Percentiles rank a stretch among this genome's conserved stretches.
These are phyloP conservation scores for Ormyrus thymus DNA, from an alignment of 2,888 invertebrate species.

Conservation along the genomic window DNA sequence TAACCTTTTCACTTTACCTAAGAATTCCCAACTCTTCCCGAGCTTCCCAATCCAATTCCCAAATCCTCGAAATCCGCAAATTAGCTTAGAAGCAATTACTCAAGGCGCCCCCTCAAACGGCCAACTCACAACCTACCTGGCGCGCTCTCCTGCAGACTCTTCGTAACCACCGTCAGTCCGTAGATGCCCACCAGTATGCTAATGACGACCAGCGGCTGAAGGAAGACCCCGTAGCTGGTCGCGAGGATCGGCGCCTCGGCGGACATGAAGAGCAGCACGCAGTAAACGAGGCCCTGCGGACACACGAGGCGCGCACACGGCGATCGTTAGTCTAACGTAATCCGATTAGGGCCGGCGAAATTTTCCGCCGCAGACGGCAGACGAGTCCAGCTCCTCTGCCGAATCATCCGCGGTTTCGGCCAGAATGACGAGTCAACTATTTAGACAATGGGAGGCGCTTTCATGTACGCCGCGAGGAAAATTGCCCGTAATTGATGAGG, in stretches of 20 bases:
- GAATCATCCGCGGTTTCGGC: conserved; percentile 18
- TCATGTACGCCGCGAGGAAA: neutral
- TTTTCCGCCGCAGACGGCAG: neutral
- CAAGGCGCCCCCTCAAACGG: no score
- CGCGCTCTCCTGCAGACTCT: conserved; percentile 75
- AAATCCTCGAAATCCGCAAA: no score
- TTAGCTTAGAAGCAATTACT: no score
- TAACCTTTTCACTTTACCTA: no score
- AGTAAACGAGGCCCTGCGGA: conserved; percentile 66
- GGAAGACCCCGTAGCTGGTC: conserved; percentile 74
- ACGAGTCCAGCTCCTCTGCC: neutral
- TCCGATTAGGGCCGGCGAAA: conserved; percentile 38
- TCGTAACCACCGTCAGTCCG: conserved; percentile 81
- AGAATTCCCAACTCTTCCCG: no score
- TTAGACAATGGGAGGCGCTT: conserved; percentile 27
- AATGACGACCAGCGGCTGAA: conserved; percentile 80
- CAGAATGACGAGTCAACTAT: conserved; percentile 33
- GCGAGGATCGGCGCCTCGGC: conserved; percentile 65
- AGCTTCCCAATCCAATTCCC: no score
- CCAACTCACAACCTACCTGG: conserved; percentile 64
- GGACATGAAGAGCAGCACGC: conserved; percentile 65
- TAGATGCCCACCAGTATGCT: conserved; percentile 84
- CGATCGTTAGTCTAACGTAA: conserved; percentile 45
- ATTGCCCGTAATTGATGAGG: conserved; percentile 6
- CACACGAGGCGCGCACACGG: no score